These are phyloP conservation scores for Orgyia antiqua DNA, from an alignment of 2,888 invertebrate genomes.

Conservation along the genomic window DNA sequence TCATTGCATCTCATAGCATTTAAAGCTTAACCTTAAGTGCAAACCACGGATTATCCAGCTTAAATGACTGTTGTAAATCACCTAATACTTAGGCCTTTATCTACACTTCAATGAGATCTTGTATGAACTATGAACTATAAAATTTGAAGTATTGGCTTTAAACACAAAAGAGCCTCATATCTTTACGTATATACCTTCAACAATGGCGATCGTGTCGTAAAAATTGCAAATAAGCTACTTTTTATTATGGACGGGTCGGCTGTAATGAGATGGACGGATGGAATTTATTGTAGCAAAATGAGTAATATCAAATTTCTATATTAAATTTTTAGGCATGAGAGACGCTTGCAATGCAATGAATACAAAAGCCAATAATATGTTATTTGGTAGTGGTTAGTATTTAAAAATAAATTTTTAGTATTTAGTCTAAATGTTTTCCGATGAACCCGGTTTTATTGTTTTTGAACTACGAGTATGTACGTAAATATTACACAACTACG, in stretches of 20 bases:
- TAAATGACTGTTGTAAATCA: constrained; percentile 70
- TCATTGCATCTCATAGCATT: constrained; percentile 22
- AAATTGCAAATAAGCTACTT: constrained; percentile 65
- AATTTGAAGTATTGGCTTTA: constrained; percentile 68
- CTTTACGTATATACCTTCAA: constrained; percentile 45
- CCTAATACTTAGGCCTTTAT: constrained; percentile 58
- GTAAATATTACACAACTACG: too few relatives aligned
- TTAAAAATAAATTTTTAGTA: too few relatives aligned
- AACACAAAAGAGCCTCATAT: constrained; percentile 60
- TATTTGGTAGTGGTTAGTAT: too few relatives aligned
- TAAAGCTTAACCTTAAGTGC: constrained; percentile 49
- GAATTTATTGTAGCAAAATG: constrained; percentile 29
- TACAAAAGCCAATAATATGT: too few relatives aligned
- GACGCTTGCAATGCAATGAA: background rate
- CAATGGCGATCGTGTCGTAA: constrained; percentile 58
- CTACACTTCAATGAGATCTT: constrained; percentile 34
- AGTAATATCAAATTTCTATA: constrained; percentile 24
- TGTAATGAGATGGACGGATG: constrained; percentile 49
- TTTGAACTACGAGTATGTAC: too few relatives aligned
- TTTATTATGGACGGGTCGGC: constrained; percentile 40
- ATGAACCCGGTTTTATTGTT: too few relatives aligned
- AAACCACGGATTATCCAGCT: constrained; percentile 64
- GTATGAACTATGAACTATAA: constrained; percentile 73
- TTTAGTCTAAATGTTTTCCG: too few relatives aligned
- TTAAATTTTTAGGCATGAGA: constrained; percentile 9